These are phyloP conservation scores for Rhinella marina DNA, from an alignment of 2,797 vertebrate species.

Conservation along the genomic window DNA sequence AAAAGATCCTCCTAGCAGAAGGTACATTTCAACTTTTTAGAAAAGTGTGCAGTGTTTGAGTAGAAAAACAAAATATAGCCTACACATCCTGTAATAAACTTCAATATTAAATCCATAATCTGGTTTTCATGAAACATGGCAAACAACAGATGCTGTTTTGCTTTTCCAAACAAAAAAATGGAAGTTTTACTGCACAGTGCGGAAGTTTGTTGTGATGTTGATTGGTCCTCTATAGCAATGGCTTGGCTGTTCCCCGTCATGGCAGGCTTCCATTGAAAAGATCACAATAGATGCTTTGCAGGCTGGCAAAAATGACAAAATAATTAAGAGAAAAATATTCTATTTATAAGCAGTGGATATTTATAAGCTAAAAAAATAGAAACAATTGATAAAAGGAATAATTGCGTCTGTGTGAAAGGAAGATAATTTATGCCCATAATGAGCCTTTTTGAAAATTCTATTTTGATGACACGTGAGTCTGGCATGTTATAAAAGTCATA, in stretches of 20 bases:
- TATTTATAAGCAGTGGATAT: slow-evolving; percentile 35
- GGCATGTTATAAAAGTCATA: background rate
- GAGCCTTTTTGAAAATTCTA: background rate
- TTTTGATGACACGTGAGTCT: background rate
- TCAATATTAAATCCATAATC: slow-evolving; percentile 54
- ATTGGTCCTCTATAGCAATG: slow-evolving; percentile 40
- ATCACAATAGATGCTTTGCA: slow-evolving; percentile 44
- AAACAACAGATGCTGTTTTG: slow-evolving; percentile 63
- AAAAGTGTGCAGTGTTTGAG: slow-evolving; percentile 10
- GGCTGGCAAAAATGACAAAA: slow-evolving; percentile 27
- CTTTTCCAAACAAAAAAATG: slow-evolving; percentile 54
- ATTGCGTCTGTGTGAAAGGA: background rate
- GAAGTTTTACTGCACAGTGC: slow-evolving; percentile 49
- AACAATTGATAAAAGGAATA: slow-evolving; percentile 14
- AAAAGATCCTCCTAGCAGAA: background rate
- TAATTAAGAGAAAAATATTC: slow-evolving; percentile 42
- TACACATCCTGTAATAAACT: slow-evolving; percentile 45
- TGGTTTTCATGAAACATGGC: slow-evolving; percentile 40
- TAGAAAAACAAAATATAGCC: slow-evolving; percentile 35
- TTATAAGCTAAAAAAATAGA: background rate
- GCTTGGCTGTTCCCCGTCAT: slow-evolving; percentile 55
- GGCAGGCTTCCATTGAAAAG: slow-evolving; percentile 48
- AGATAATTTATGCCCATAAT: background rate
- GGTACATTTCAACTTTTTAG: background rate
- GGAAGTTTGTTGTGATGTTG: slow-evolving; percentile 58